Base-by-base conservation (phyloP, 1,140 invertebrate genomes). In the Drosophila persimilis region DNA sequence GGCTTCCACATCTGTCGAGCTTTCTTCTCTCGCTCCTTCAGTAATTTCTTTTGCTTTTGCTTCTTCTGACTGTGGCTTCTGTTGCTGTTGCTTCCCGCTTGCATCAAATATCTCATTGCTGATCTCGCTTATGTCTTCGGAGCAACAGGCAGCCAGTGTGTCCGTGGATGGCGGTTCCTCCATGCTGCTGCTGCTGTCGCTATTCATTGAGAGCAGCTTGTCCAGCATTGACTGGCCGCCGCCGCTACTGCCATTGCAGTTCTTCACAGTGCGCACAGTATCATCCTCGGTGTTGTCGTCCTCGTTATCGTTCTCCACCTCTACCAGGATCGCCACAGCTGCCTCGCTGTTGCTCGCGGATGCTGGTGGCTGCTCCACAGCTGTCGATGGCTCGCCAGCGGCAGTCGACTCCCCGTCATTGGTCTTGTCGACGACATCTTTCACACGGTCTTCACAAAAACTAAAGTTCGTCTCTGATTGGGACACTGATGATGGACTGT, bases 181-280 rank as follows among this genome's bases (percentile, higher is more conserved):
- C 9, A 39, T 39, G 31, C 62, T 71, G 57, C 90, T 90, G 72
- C 86, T 90, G 54, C 83, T 90, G 9, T 90, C 83, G 22, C 90
- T 91, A 44, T 91, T 91, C 90, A 91, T 91, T 7, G 88, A 90
- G 6, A 91, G 67, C 56, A 91, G 52, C 52, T 90, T 91, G 61
- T 91, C 90, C 22, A 91, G 72, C 90, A 91, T 91, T 2, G 90
- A 91, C 57, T 89, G 90, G 0, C 89, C 89, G 24, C 69, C 58
- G 9, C 73, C 70, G 31, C 64, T 65, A 54, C 67, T 73, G 50
- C 58, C 69, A 48, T 56, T 80, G 54, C 60, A 65, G 31, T 58
- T 51, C 24, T 76, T 78, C 24, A 90, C 59, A 45, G 81, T 90
- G 45, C 83, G 83, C 15, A 91, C 89, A 6, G 90, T 91, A 39